Conservation (phyloP, 2,888 invertebrate species). For the Heliconius ethilla region DNA sequence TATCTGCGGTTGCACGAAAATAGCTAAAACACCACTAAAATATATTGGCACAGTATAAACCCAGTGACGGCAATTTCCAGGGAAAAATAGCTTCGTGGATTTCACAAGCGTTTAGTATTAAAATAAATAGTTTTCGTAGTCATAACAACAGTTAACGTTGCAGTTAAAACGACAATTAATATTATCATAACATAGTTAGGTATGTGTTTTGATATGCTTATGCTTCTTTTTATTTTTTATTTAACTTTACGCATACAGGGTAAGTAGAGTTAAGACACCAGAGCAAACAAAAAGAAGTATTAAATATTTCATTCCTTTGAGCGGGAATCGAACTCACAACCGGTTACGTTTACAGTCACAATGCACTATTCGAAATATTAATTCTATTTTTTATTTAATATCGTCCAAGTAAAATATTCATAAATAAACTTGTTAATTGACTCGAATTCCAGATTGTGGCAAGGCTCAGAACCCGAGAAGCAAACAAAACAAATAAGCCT, state of each 20-base stretch:
- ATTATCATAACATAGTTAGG: neutral
- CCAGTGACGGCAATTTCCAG: slow-evolving; percentile 32
- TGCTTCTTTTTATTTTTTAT: too few relatives aligned
- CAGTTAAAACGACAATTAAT: neutral
- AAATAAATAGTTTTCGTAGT: neutral
- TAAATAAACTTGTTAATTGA: slow-evolving; percentile 43
- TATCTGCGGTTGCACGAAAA: slow-evolving; percentile 42
- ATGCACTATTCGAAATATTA: neutral
- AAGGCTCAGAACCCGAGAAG: slow-evolving; percentile 47
- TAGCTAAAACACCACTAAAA: slow-evolving; percentile 39
- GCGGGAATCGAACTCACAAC: too few relatives aligned
- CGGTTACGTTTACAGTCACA: too few relatives aligned
- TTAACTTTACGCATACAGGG: too few relatives aligned
- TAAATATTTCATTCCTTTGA: too few relatives aligned
- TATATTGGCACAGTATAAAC: slow-evolving; percentile 39
- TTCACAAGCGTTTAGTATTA: neutral
- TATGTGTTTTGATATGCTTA: neutral
- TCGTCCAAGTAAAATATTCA: slow-evolving; percentile 28
- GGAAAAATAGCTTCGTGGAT: neutral
- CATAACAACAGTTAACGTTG: neutral
- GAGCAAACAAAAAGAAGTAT: too few relatives aligned
- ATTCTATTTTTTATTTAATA: neutral
- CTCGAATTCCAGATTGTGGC: slow-evolving; percentile 45
- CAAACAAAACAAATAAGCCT: slow-evolving; percentile 55
- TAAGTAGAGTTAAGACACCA: too few relatives aligned